Evolutionary conservation across 2,888 invertebrate species (phyloP).

Genomic region (Strigamia maritima): DNA sequence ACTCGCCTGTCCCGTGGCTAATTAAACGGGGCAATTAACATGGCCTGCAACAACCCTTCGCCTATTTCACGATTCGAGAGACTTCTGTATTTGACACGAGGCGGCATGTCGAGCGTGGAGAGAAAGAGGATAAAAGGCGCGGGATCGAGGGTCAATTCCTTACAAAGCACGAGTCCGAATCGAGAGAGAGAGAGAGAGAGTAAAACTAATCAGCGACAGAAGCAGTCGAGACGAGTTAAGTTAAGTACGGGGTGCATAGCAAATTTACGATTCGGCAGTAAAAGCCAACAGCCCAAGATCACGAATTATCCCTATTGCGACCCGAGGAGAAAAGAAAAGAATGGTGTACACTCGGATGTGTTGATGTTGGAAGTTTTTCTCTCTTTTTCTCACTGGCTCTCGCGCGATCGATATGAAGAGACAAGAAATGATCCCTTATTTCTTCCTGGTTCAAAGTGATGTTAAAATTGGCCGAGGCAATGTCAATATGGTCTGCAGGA

Average conservation of each 20-base stretch:
- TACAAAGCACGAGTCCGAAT: neutral
- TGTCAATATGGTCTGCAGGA: neutral
- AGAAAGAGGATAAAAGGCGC: neutral
- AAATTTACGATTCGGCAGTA: slow-evolving; percentile 11
- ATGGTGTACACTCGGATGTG: neutral
- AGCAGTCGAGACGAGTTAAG: neutral
- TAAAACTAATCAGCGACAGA: slow-evolving; percentile 13
- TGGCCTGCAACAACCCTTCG: neutral
- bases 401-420: neutral
- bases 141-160: neutral
- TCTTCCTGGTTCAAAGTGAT: neutral
- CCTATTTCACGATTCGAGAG: neutral
- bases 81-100: neutral
- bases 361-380: neutral
- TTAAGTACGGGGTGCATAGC: neutral
- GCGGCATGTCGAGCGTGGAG: neutral
- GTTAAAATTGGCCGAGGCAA: slow-evolving; percentile 1
- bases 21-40: slow-evolving; percentile 13
- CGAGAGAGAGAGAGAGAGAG: no score
- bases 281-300: neutral
- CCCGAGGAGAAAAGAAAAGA: neutral
- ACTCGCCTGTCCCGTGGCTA: neutral
- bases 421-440: slow-evolving; percentile 12
- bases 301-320: neutral
- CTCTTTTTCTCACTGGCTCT: neutral